Percentiles rank a stretch among this genome's conserved stretches.
phyloP scores from a whole-genome alignment of 2,888 invertebrate species.

The Diarsia rubi region DNA sequence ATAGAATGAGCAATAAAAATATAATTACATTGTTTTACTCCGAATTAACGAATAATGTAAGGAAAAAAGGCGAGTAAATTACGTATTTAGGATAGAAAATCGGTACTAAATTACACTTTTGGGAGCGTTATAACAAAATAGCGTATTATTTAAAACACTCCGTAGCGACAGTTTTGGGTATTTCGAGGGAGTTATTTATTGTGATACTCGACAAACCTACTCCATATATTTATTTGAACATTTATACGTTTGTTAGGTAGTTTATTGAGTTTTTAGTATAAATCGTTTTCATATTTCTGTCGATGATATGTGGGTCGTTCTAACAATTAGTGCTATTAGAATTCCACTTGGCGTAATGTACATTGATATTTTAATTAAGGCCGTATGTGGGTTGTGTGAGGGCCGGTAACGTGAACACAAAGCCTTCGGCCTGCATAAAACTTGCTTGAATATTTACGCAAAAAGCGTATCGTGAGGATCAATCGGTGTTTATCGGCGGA shows the following conservation, averaged over 20 bases:
- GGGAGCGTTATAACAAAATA: slow-evolving; percentile 76
- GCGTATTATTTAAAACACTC: slow-evolving; percentile 75
- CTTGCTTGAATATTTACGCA: slow-evolving; percentile 88
- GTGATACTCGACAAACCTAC: slow-evolving; percentile 35
- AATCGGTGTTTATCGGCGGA: slow-evolving; percentile 87
- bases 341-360: slow-evolving; percentile 42
- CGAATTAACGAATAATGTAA: slow-evolving; percentile 80
- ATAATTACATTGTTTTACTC: slow-evolving; percentile 87
- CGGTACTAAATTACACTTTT: slow-evolving; percentile 76
- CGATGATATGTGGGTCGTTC: slow-evolving; percentile 31
- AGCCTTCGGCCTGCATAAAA: slow-evolving; percentile 80
- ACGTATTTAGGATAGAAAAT: slow-evolving; percentile 77
- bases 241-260: slow-evolving; percentile 2
- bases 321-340: slow-evolving; percentile 55
- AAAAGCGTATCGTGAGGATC: slow-evolving; percentile 88
- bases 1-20: slow-evolving; percentile 89
- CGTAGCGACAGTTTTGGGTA: slow-evolving; percentile 67
- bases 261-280: slow-evolving; percentile 38
- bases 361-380: slow-evolving; percentile 56
- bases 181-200: slow-evolving; percentile 56
- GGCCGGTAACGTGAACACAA: slow-evolving; percentile 73
- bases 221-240: slow-evolving; percentile 33
- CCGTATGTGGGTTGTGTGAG: slow-evolving; percentile 42
- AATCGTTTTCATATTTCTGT: slow-evolving; percentile 46
- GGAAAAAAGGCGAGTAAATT: slow-evolving; percentile 78